phyloP scores from a whole-genome alignment of 2,113 vertebrate species.

The Caretta caretta region DNA sequence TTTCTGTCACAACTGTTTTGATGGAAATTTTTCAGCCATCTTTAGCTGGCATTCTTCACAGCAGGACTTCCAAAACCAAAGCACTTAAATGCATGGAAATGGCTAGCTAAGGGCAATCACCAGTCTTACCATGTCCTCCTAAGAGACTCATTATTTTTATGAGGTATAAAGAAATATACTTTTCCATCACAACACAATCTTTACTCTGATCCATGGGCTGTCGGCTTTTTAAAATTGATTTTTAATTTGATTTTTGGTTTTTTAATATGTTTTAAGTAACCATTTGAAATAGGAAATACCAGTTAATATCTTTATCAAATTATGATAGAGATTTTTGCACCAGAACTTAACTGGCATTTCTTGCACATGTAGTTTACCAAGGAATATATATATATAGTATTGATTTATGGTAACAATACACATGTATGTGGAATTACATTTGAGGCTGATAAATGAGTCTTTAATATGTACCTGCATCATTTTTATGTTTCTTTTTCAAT shows the following conservation, averaged over 20 bases:
- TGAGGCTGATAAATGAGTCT: slow-evolving; percentile 61
- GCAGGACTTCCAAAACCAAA: neutral
- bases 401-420: slow-evolving; percentile 67
- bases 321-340: neutral
- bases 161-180: rapidly evolving
- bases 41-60: neutral
- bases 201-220: neutral
- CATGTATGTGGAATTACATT: slow-evolving; percentile 51
- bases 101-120: neutral
- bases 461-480: slow-evolving; percentile 76
- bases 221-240: neutral
- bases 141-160: neutral
- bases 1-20: neutral
- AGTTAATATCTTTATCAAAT: neutral
- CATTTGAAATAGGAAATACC: neutral
- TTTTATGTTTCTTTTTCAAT: slow-evolving; percentile 74
- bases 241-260: slow-evolving; percentile 1
- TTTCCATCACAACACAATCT: rapidly evolving
- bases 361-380: neutral
- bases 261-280: neutral
- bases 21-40: neutral
- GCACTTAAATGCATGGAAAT: rapidly evolving
- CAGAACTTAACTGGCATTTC: slow-evolving; percentile 19
- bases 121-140: neutral
- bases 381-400: neutral